A percentile compares a stretch with the other conserved stretches of the same genome.
These are phyloP conservation scores for Alosa alosa DNA, from an alignment of 2,113 vertebrate genomes.

Conservation along the genomic window DNA sequence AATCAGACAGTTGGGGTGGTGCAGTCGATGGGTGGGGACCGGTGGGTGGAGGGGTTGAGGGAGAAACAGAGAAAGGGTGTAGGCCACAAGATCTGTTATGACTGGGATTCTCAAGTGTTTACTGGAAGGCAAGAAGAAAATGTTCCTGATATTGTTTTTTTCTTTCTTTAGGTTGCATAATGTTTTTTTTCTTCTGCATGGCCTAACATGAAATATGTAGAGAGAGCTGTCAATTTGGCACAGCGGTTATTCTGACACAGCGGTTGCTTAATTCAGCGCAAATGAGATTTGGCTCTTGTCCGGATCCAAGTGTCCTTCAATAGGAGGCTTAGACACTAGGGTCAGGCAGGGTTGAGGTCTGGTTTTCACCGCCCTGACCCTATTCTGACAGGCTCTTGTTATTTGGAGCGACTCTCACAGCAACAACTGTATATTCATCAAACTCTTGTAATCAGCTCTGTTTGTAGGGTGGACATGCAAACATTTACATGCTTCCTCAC, in stretches of 20 bases:
- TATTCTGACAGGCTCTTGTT: not conserved
- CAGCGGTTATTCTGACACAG: not conserved
- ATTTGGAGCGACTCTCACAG: conserved; percentile 20
- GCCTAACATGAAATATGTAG: not conserved
- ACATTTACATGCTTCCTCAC: conserved; percentile 54
- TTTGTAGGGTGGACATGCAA: conserved; percentile 50
- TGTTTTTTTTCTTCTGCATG: not conserved
- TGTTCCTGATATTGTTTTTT: not conserved
- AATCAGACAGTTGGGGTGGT: conserved; percentile 47
- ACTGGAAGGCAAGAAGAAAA: not conserved
- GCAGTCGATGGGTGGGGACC: conserved; percentile 26
- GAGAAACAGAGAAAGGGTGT: not conserved
- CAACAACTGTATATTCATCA: conserved; percentile 43
- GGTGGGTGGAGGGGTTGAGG: conserved; percentile 21
- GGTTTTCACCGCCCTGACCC: not conserved
- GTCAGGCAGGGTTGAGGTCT: not conserved
- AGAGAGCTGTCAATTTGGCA: not conserved
- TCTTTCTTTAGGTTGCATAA: not conserved
- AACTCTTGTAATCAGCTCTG: conserved; percentile 43
- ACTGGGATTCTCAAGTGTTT: not conserved
- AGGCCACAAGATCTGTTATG: not conserved
- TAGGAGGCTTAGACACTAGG: not conserved
- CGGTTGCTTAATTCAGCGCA: not conserved
- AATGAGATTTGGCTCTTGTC: not conserved
- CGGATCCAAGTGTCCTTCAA: not conserved